Conservation (phyloP, 2,888 invertebrate genomes). For the Leucophenga montana region DNA sequence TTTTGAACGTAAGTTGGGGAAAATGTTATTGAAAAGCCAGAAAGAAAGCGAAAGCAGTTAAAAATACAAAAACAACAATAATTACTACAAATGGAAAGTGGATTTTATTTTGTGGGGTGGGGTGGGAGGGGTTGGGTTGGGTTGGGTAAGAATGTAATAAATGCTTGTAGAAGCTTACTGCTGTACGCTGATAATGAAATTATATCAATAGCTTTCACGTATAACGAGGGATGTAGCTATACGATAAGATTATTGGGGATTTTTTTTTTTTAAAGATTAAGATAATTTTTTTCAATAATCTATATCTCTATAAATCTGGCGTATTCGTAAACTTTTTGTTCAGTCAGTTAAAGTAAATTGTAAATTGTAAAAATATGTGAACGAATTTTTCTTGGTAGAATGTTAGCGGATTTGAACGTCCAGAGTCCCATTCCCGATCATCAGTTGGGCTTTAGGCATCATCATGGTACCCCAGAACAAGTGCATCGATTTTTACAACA, state of each 20-base stretch:
- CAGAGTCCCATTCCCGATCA: too few relatives aligned
- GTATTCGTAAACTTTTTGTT: too few relatives aligned
- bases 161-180: conserved; percentile 1
- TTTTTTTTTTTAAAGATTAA: neutral
- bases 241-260: neutral
- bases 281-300: conserved; percentile 1
- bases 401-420: too few relatives aligned
- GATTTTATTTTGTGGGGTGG: neutral
- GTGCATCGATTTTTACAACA: too few relatives aligned
- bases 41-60: conserved; percentile 9
- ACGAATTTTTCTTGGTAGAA: too few relatives aligned
- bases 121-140: neutral
- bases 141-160: conserved; percentile 9
- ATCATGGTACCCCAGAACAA: too few relatives aligned
- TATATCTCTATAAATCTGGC: too few relatives aligned
- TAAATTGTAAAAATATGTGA: too few relatives aligned
- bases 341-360: too few relatives aligned
- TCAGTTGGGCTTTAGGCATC: too few relatives aligned
- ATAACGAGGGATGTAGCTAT: neutral
- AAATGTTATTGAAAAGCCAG: conserved; percentile 26
- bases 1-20: neutral
- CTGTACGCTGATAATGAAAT: conserved; percentile 53
- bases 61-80: conserved; percentile 41
- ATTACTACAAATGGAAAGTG: conserved; percentile 36
- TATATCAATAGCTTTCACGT: conserved; percentile 53